phyloP scores from a whole-genome alignment of 1,140 invertebrate species.

The Drosophila kepulauana region DNA sequence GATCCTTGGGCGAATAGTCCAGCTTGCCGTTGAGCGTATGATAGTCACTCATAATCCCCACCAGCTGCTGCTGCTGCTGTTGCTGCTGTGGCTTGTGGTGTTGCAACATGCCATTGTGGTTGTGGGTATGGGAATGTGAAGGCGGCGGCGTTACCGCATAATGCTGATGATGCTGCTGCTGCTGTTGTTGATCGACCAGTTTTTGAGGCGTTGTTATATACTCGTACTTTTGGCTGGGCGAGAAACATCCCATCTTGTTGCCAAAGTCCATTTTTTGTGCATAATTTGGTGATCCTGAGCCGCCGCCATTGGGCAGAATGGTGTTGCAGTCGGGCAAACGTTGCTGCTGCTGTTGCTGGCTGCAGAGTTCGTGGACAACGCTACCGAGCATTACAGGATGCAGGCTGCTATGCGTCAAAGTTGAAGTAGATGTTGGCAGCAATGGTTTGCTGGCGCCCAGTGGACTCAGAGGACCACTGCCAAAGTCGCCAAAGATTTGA shows the following conservation, averaged over 20 bases:
- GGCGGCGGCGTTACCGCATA: conserved; percentile 69
- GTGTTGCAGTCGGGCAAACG: conserved; percentile 83
- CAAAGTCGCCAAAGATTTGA: conserved; percentile 90
- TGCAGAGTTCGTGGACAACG: conserved; percentile 73
- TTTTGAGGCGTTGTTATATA: conserved; percentile 76
- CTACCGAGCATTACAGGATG: conserved; percentile 89
- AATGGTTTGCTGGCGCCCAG: conserved; percentile 80
- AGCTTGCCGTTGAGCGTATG: conserved; percentile 75
- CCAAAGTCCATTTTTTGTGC: conserved; percentile 74
- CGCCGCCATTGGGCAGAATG: conserved; percentile 69
- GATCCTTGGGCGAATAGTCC: conserved; percentile 79
- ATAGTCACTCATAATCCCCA: conserved; percentile 69
- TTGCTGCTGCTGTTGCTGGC: conserved; percentile 68
- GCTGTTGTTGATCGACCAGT: conserved; percentile 67
- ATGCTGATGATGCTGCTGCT: conserved; percentile 72
- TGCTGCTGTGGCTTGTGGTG: conserved; percentile 58
- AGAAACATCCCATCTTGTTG: conserved; percentile 83
- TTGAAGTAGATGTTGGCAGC: conserved; percentile 77
- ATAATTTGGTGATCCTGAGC: conserved; percentile 78
- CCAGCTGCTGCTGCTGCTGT: conserved; percentile 67
- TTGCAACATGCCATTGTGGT: conserved; percentile 71
- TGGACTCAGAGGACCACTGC: conserved; percentile 76
- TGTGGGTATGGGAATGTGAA: conserved; percentile 27
- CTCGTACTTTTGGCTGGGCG: conserved; percentile 83
- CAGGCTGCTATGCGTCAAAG: conserved; percentile 48